phyloP scores from a whole-genome alignment of 2,113 vertebrate genomes.

The Lepus americanus region DNA sequence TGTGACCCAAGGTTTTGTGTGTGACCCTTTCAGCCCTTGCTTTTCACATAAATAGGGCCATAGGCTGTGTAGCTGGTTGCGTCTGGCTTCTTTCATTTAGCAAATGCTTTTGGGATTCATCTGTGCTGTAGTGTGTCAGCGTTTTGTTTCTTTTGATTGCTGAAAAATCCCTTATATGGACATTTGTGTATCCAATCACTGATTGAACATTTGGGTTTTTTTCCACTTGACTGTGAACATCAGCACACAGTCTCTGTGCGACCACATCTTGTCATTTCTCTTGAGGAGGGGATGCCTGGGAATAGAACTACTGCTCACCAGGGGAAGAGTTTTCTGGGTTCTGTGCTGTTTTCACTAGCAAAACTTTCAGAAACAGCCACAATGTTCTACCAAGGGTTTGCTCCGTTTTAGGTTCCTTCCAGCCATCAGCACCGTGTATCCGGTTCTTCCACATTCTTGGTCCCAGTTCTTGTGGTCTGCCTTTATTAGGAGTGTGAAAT shows the following conservation, averaged over 20 bases:
- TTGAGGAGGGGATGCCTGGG: not conserved
- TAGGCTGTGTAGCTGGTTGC: not conserved
- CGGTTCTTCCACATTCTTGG: not conserved
- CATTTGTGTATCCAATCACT: not conserved
- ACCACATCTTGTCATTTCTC: not conserved
- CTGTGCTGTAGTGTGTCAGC: not conserved
- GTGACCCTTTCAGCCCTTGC: not conserved
- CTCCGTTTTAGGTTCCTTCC: not conserved
- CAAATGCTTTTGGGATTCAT: not conserved
- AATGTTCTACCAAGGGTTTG: not conserved
- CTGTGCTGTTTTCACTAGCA: not conserved
- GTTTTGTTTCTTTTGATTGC: not conserved
- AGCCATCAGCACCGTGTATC: not conserved
- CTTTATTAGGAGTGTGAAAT: not conserved
- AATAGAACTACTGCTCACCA: not conserved
- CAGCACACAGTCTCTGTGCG: not conserved
- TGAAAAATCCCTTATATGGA: not conserved
- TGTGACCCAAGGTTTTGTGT: no score
- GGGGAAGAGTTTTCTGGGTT: not conserved
- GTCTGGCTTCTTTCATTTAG: not conserved
- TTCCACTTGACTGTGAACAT: not conserved
- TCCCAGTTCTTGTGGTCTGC: not conserved
- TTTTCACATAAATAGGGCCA: not conserved
- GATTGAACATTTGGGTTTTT: not conserved
- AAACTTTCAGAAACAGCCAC: constrained; percentile 23